phyloP scores from a whole-genome alignment of 2,113 vertebrate species.

The Brachypteracias leptosomus region DNA sequence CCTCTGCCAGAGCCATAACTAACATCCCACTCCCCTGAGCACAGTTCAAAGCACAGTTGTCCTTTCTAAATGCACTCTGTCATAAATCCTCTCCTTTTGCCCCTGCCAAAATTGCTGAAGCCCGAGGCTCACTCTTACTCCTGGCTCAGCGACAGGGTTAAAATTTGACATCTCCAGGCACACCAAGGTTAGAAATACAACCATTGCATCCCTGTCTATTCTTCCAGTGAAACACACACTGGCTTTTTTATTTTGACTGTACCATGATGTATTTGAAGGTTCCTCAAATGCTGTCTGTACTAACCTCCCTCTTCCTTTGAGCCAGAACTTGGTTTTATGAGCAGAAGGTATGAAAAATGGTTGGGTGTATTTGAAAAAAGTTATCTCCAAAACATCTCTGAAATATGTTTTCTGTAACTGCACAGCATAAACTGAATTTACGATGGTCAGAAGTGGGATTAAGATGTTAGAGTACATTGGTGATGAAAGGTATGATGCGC shows the following conservation, averaged over 20 bases:
- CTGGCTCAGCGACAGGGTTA: background rate
- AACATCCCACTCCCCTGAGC: background rate
- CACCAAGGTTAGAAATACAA: background rate
- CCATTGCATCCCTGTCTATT: background rate
- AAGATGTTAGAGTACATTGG: background rate
- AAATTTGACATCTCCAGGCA: background rate
- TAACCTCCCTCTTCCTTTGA: background rate
- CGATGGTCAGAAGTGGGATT: background rate
- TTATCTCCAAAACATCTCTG: background rate
- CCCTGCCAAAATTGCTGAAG: background rate
- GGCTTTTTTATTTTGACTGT: background rate
- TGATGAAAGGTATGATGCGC: background rate
- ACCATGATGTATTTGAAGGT: background rate
- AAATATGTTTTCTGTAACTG: background rate
- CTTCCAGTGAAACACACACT: background rate
- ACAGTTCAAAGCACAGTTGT: background rate
- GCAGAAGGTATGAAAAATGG: background rate
- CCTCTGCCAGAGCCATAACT: background rate
- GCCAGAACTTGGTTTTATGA: background rate
- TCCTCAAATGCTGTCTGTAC: background rate
- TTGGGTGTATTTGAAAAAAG: background rate
- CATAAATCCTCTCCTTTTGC: background rate
- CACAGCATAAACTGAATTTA: background rate
- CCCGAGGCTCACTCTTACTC: background rate
- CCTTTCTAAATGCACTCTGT: background rate